Evolutionary conservation across 2,888 invertebrate genomes (phyloP).

Genomic region (Eupithecia tripunctaria): DNA sequence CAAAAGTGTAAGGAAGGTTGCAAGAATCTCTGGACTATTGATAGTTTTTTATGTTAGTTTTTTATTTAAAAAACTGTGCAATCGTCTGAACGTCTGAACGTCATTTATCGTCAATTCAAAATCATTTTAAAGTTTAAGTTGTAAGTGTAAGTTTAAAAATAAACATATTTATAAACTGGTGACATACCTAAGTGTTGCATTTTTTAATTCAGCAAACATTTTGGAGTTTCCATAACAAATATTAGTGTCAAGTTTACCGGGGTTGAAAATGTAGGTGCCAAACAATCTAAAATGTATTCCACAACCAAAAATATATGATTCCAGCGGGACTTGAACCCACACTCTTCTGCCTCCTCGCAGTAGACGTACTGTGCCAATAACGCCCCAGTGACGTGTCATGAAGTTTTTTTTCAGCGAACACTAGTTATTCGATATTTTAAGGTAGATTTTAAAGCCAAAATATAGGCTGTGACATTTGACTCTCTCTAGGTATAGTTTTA

Average conservation of each 20-base stretch:
- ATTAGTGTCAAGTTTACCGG: neutral
- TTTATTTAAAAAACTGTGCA: neutral
- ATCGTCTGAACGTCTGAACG: no score
- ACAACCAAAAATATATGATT: neutral
- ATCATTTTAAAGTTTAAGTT: no score
- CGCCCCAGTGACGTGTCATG: neutral
- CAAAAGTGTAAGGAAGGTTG: neutral
- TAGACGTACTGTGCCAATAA: neutral
- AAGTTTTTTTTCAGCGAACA: neutral
- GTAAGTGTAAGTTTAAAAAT: no score
- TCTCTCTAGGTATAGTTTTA: neutral
- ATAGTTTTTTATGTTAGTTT: neutral
- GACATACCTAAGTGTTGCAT: neutral
- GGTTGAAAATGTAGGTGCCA: neutral
- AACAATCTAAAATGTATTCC: neutral
- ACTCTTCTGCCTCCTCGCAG: neutral
- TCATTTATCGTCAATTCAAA: neutral
- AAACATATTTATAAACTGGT: neutral
- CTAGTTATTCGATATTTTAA: constrained; percentile 3
- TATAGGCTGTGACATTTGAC: constrained; percentile 40
- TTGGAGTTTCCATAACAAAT: neutral
- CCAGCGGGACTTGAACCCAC: neutral
- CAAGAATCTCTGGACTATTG: neutral
- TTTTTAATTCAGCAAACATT: neutral
- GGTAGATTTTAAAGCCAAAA: constrained; percentile 37